Base-by-base conservation (phyloP, 2,797 vertebrate genomes). In the Sternarchorhynchus goeldii region DNA sequence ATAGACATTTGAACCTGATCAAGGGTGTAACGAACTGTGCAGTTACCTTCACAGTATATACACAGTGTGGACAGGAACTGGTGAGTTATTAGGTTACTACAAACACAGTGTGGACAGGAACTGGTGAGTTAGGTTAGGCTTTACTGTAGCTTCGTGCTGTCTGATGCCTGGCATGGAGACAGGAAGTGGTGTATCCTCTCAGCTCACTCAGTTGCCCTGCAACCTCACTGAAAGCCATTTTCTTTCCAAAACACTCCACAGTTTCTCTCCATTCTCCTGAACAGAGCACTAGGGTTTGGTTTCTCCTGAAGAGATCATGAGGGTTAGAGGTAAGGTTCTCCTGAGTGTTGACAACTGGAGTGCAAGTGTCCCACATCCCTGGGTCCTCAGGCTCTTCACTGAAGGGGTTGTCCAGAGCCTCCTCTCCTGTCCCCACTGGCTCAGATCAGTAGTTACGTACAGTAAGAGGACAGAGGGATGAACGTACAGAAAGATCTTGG, bases 371-470 rank as follows among this genome's bases (percentile, higher is more conserved):
- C 29, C 34, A 32, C 18, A 64, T 59, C 41, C 53, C 16, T 34
- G n/a, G 4, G 66, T 39, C 57, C 32, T 56, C 45, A 6, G 58
- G 77, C 6, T 7, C 73, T 75, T 73, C 71, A n/a, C 56, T 71
- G 21, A 67, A 56, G 71, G 79, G 62, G 60, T 65, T 41, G 75
- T 81, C 70, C 36, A 58, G 45, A 12, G 58, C 55, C 60, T 50
- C 60, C 67, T 58, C 57, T 25, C 73, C 73, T 53, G 20, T 76
- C 64, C 50, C 67, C 82, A 80, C 75, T 83, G 83, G 80, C 80
- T 80, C 84, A 84, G 70, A 79, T 79, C 74, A 76, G 79, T 69
- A 73, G 69, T 74, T 57, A 63, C 5, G 77, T 82, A 80, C 73
- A 81, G 75, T 69, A 83, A 75, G 21, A 32, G 25, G 64, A 67